Conservation (phyloP, 2,888 invertebrate species). For the Ashinkailepas kermadecensis region DNA sequence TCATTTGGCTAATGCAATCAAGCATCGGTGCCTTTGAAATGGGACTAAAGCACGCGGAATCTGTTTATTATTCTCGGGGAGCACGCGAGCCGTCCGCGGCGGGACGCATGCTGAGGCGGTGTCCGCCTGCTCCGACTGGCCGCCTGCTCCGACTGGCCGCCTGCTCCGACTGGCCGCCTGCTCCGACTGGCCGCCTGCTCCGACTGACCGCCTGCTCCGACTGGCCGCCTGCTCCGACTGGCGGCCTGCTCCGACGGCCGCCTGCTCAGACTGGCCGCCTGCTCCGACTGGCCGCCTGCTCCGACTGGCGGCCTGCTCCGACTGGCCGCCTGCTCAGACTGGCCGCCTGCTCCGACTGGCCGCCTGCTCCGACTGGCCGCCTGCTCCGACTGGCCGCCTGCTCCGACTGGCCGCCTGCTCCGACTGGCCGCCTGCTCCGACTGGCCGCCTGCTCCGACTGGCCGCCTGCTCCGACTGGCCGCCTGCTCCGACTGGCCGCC, state of each 20-base stretch:
- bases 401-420: not conserved
- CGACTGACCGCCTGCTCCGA: not conserved
- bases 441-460: not conserved
- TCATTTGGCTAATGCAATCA: slow-evolving; percentile 21
- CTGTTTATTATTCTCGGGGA: slow-evolving; percentile 2
- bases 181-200: not conserved
- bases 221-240: not conserved
- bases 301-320: not conserved
- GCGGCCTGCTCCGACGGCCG: not conserved
- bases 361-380: not conserved
- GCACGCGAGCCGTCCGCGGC: not conserved
- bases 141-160: not conserved
- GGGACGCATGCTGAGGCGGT: not conserved
- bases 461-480: not conserved
- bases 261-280: not conserved
- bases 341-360: not conserved
- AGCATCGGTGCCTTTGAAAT: slow-evolving; percentile 17
- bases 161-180: not conserved
- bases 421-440: not conserved
- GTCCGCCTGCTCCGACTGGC: not conserved
- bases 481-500: not conserved
- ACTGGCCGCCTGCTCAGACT: not conserved
- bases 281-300: not conserved
- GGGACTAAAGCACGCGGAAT: not conserved
- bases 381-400: not conserved